Conservation (phyloP, 30 jellyfish, hydroid and myxozoan species). For the Hydra vulgaris region DNA sequence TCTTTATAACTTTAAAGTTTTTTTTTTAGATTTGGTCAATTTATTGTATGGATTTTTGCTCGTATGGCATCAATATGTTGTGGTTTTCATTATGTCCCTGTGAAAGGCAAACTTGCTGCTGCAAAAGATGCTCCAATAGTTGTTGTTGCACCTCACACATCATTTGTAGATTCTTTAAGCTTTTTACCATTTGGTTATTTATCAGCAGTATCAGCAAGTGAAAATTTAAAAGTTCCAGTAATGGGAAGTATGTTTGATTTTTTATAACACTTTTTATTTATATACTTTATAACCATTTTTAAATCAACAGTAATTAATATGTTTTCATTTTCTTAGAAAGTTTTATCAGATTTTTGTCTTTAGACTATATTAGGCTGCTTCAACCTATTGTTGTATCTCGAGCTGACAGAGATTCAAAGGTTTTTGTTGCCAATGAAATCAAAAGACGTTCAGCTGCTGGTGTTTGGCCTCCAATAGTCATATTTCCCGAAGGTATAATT, state of each 20-base stretch:
- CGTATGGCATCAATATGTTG: conserved; percentile 29
- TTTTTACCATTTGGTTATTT: conserved; percentile 20
- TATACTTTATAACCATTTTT: too few relatives aligned
- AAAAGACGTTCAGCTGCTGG: conserved; percentile 50
- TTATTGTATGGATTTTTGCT: conserved; percentile 30
- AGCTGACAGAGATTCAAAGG: conserved; percentile 35
- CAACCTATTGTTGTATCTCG: conserved; percentile 77
- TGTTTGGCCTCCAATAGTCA: conserved; percentile 74
- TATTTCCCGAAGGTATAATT: conserved; percentile 85
- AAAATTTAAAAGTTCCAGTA: conserved; percentile 46
- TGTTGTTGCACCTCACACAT: conserved; percentile 79
- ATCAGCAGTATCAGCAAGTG: conserved; percentile 67
- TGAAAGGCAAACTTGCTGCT: conserved; percentile 70
- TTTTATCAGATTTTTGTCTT: too few relatives aligned
- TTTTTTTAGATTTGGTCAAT: conserved; percentile 56
- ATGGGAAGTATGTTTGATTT: conserved; percentile 58
- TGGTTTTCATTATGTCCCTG: conserved; percentile 62
- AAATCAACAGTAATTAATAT: too few relatives aligned
- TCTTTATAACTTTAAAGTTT: background rate
- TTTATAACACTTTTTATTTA: too few relatives aligned
- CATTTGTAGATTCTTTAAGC: conserved; percentile 62
- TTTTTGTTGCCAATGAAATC: conserved; percentile 40
- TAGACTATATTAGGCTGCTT: conserved; percentile 27
- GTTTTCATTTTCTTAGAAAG: too few relatives aligned
- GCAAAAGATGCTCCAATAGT: conserved; percentile 81